Conservation (phyloP, 2,888 invertebrate species). For the Cheilosia grossa region DNA sequence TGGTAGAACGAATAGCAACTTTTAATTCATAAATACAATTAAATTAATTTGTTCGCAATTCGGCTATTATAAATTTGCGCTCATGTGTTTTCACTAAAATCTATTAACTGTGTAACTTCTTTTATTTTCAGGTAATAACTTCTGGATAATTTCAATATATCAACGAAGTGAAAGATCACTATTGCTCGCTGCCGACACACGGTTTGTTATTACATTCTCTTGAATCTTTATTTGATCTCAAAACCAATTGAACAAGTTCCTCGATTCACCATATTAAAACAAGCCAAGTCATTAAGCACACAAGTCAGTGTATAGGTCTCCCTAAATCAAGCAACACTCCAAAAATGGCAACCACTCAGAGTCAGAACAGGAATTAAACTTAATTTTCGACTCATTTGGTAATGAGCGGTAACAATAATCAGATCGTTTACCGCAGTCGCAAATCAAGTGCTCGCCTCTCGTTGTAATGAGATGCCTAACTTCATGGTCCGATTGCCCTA, state of each 20-base stretch:
- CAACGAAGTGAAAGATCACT: neutral
- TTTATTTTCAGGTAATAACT: no score
- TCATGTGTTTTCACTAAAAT: no score
- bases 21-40: no score
- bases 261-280: neutral
- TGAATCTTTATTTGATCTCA: neutral
- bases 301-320: neutral
- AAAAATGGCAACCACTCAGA: neutral
- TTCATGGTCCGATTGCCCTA: slow-evolving; percentile 37
- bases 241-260: neutral
- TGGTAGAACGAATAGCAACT: no score
- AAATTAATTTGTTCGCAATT: no score
- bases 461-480: slow-evolving; percentile 29
- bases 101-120: no score
- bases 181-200: neutral
- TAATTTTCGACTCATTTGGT: slow-evolving; percentile 9
- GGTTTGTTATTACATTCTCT: neutral
- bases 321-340: neutral
- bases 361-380: neutral
- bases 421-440: slow-evolving; percentile 24
- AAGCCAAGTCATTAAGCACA: neutral
- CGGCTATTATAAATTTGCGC: no score
- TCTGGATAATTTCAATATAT: no score
- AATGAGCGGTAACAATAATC: slow-evolving; percentile 4
- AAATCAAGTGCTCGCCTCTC: slow-evolving; percentile 1